Percentiles rank a stretch among this genome's conserved stretches.
phyloP scores from a whole-genome alignment of 2,113 vertebrate species.

The Myiagra hebetior region DNA sequence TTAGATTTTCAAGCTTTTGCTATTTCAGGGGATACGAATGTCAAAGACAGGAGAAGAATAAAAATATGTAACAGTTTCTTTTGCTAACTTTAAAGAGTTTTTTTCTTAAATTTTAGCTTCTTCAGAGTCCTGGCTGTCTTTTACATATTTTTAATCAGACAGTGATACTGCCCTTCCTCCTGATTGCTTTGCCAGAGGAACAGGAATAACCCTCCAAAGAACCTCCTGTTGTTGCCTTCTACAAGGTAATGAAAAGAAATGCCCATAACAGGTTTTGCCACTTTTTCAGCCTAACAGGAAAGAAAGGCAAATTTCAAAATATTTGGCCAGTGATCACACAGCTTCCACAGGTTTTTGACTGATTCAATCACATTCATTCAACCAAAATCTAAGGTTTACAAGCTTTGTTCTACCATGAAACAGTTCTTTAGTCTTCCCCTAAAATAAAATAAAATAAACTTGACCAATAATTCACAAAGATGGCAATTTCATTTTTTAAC shows the following conservation, averaged over 20 bases:
- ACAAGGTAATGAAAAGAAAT: background rate
- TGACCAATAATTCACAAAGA: background rate
- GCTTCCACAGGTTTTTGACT: background rate
- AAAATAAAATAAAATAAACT: background rate
- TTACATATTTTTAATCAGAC: background rate
- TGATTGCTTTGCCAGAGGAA: background rate
- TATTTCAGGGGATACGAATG: background rate
- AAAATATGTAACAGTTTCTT: background rate
- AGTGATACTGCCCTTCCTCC: background rate
- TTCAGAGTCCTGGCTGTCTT: background rate
- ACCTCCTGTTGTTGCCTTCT: background rate
- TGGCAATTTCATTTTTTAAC: background rate
- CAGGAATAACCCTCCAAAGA: background rate
- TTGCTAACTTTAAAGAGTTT: background rate
- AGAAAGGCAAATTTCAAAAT: background rate
- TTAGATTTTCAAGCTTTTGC: background rate
- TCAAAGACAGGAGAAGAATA: background rate
- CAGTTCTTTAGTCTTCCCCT: background rate
- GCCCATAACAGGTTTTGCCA: background rate
- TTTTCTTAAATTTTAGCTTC: background rate
- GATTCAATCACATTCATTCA: background rate
- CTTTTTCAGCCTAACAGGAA: background rate
- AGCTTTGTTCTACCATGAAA: background rate
- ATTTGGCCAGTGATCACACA: background rate
- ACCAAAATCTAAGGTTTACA: background rate